phyloP scores from a whole-genome alignment of 2,113 vertebrate species.

The Chaenogobius annularis region DNA sequence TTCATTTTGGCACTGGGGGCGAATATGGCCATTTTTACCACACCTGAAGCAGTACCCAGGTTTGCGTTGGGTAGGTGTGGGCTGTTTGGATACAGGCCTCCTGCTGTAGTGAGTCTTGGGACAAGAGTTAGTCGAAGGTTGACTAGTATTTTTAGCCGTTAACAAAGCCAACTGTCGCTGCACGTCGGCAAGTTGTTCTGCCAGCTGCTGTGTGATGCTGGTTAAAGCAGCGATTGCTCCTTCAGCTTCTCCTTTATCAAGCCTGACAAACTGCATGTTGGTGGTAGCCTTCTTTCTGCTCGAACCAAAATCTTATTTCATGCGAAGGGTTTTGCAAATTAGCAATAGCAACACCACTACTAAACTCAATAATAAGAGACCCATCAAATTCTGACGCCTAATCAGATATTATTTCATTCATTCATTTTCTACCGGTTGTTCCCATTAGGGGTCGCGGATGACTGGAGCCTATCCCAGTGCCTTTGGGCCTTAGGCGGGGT shows the following conservation, averaged over 20 bases:
- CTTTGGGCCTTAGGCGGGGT: no score
- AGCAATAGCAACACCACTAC: no score
- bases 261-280: background rate
- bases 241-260: background rate
- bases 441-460: no score
- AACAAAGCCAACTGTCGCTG: background rate
- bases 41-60: constrained; percentile 25
- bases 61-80: background rate
- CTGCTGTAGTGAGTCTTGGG: no score
- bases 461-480: no score
- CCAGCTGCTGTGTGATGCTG: background rate
- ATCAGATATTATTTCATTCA: no score
- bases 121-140: no score
- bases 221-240: background rate
- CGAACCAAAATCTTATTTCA: background rate
- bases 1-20: background rate
- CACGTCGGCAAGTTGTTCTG: background rate
- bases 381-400: no score
- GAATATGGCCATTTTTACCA: constrained; percentile 17
- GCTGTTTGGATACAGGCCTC: background rate
- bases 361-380: no score
- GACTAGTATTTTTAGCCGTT: background rate
- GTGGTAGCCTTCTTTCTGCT: background rate
- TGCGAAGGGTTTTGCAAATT: background rate
- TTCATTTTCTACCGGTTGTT: no score